Conservation (phyloP, 2,797 vertebrate species). For the Oreochromis grahami region DNA sequence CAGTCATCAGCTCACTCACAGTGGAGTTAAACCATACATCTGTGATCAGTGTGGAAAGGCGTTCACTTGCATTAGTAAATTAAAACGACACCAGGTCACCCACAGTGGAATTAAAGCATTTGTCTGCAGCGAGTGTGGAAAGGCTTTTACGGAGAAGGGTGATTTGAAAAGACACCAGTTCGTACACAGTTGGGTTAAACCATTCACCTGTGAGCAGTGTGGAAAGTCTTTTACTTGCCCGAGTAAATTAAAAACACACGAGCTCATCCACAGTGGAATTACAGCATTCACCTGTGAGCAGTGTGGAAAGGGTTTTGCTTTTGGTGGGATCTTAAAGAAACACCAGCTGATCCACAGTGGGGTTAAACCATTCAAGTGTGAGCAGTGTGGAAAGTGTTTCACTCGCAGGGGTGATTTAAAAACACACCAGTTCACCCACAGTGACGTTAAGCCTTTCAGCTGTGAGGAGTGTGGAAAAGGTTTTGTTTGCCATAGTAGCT, state of each 20-base stretch:
- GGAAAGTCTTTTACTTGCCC: neutral
- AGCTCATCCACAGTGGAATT: neutral
- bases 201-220: neutral
- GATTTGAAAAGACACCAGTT: neutral
- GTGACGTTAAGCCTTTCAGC: too few relatives aligned
- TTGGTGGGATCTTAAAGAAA: neutral
- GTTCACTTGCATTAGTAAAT: neutral
- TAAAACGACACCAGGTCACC: neutral
- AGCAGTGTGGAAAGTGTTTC: neutral
- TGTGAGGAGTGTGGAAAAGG: too few relatives aligned
- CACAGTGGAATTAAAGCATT: neutral
- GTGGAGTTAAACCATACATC: neutral
- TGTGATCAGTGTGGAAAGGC: neutral
- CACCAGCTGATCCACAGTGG: neutral
- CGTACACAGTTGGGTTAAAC: neutral
- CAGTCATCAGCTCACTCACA: neutral
- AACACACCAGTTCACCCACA: neutral
- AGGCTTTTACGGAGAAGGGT: neutral
- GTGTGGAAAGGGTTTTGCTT: neutral
- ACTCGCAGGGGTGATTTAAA: neutral
- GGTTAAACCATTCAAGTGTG: accelerated
- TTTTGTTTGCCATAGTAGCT: too few relatives aligned
- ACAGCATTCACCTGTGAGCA: neutral
- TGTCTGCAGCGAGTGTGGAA: neutral
- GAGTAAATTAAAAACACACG: neutral